Evolutionary conservation across 2,888 invertebrate genomes (phyloP), one percentile per base, ranked within the genome.

Genomic region (Anodontia alba): DNA sequence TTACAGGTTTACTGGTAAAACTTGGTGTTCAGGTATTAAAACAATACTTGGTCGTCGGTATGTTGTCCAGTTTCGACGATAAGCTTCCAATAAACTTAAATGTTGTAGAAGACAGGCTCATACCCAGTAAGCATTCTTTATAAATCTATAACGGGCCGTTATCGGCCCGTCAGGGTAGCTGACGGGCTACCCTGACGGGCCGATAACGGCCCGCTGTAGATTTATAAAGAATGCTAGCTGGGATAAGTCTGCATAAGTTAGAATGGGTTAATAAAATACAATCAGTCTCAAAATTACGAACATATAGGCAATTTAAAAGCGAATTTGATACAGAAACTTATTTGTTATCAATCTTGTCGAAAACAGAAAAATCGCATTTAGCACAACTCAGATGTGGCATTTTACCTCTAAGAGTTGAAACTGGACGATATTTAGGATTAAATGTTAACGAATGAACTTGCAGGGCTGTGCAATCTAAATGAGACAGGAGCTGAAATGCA

Each of bases 31-130:
- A n/a, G n/a, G n/a, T n/a, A n/a, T n/a, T n/a, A n/a, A n/a, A n/a
- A n/a, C n/a, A n/a, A n/a, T n/a, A n/a, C n/a, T n/a, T n/a, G 82
- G 82, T 26, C 72, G 17, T 66, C 7, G 66, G 36, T 36, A 33
- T 66, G 31, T 20, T 66, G 17, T 15, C 23, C 36, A 31, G 23
- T 66, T 66, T 36, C 31, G 17, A 33, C 12, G 36, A 17, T 20
- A 29, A 36, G 12, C 66, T 66, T 15, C 66, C 15, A 17, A 17
- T 31, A 36, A 66, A 5, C 17, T n/a, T 66, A 23, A 36, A 20
- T 36, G 31, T 20, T 36, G 36, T 36, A 15, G 17, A 36, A 29
- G 66, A 20, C 23, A 26, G n/a, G n/a, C n/a, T n/a, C n/a, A n/a
- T n/a, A n/a, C n/a, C n/a, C n/a, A n/a, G n/a, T n/a, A n/a, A n/a